Conservation (phyloP, 2,113 vertebrate genomes). For the Aepyceros melampus region DNA sequence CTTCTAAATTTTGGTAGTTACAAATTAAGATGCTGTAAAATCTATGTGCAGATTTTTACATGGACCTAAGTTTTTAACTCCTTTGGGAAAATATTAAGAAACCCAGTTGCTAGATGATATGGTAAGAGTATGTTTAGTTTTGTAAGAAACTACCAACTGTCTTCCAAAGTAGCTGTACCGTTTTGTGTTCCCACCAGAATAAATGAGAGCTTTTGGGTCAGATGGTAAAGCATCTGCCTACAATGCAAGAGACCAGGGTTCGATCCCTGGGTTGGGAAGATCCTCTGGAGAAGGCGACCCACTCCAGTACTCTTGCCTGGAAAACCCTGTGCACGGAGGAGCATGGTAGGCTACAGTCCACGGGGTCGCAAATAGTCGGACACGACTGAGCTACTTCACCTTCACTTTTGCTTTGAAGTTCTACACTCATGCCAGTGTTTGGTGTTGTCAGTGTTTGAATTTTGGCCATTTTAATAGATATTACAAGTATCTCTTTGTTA, state of each 20-base stretch:
- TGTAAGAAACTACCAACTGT: neutral
- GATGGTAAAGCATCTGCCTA: neutral
- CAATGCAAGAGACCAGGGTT: fast-evolving
- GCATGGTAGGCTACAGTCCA: fast-evolving
- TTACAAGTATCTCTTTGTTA: neutral
- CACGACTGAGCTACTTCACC: neutral
- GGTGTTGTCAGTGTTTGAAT: neutral
- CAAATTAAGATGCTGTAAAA: neutral
- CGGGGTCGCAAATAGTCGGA: neutral
- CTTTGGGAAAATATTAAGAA: neutral
- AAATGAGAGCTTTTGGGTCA: neutral
- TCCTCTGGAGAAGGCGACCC: neutral
- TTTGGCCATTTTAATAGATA: neutral
- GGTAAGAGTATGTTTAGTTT: neutral
- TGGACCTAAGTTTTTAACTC: neutral
- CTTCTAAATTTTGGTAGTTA: neutral
- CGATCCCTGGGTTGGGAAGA: neutral
- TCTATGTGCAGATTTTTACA: neutral
- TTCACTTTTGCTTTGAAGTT: neutral
- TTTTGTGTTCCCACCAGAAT: neutral
- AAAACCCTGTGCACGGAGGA: neutral
- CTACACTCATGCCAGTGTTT: neutral
- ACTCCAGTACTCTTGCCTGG: neutral
- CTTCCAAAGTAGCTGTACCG: neutral
- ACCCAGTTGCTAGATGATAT: neutral